Percentiles rank a stretch among this genome's conserved stretches.
These are phyloP conservation scores for Bradypodion ventrale DNA, from an alignment of 2,797 vertebrate species.

Conservation along the genomic window DNA sequence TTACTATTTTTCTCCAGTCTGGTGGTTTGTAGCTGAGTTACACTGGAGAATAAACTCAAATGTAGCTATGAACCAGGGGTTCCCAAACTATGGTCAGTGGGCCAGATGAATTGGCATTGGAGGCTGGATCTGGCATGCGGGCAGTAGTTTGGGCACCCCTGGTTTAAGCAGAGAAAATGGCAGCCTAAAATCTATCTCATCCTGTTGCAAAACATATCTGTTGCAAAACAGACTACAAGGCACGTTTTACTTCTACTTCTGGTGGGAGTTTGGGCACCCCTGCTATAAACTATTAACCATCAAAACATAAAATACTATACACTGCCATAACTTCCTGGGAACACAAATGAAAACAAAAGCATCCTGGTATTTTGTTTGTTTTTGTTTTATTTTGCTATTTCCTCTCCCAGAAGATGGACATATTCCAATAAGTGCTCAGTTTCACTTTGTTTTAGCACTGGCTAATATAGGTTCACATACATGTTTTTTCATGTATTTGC, in stretches of 20 bases:
- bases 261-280: too few relatives aligned
- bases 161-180: too few relatives aligned
- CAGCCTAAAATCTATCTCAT: too few relatives aligned
- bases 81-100: too few relatives aligned
- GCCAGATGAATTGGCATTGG: too few relatives aligned
- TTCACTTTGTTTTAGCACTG: not conserved
- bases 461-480: not conserved
- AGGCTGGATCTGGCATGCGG: too few relatives aligned
- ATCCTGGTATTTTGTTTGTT: not conserved
- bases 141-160: too few relatives aligned
- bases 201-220: too few relatives aligned
- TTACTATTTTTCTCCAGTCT: not conserved
- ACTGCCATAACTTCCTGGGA: not conserved
- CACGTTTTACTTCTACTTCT: too few relatives aligned
- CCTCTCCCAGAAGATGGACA: not conserved
- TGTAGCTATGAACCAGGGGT: too few relatives aligned
- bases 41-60: not conserved
- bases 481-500: not conserved
- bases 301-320: not conserved
- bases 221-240: too few relatives aligned
- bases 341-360: not conserved
- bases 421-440: not conserved
- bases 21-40: not conserved
- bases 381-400: too few relatives aligned
- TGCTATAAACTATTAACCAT: not conserved